phyloP scores from a whole-genome alignment of 2,797 vertebrate species.

The Orestias chungarensis region DNA sequence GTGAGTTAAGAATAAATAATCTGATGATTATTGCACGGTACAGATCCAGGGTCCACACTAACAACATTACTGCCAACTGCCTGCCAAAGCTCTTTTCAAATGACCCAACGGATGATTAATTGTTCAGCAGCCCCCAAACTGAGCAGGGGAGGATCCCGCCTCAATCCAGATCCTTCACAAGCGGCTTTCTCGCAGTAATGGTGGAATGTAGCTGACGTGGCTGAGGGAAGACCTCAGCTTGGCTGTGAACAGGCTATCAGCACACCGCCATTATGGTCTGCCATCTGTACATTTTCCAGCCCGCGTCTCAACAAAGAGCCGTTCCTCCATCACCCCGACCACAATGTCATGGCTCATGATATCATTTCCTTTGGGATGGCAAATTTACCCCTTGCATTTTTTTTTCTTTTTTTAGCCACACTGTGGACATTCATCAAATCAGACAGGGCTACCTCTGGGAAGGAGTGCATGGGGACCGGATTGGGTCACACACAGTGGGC shows the following conservation, averaged over 20 bases:
- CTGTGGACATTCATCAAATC: constrained; percentile 79
- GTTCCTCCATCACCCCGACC: constrained; percentile 53
- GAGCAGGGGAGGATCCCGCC: constrained; percentile 45
- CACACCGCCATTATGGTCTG: constrained; percentile 73
- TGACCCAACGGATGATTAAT: constrained; percentile 71
- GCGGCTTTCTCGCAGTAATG: constrained; percentile 18
- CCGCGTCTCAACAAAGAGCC: constrained; percentile 25
- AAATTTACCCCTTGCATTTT: constrained; percentile 75
- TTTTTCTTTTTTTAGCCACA: constrained; percentile 65
- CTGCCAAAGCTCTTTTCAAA: constrained; percentile 65
- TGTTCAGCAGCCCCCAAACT: constrained; percentile 50
- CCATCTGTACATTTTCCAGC: constrained; percentile 79
- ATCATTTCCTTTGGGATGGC: constrained; percentile 79
- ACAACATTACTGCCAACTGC: constrained; percentile 73
- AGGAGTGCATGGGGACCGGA: constrained; percentile 61
- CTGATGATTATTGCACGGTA: constrained; percentile 60
- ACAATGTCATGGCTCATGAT: constrained; percentile 78
- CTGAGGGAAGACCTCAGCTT: constrained; percentile 60
- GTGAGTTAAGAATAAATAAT: constrained; percentile 57
- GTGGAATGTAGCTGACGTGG: constrained; percentile 41
- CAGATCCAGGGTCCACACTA: constrained; percentile 64
- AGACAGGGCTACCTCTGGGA: constrained; percentile 77
- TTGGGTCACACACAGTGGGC: constrained; percentile 73
- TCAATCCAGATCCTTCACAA: constrained; percentile 27
- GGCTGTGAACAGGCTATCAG: constrained; percentile 82